Conservation (phyloP, 2,888 invertebrate species). For the Clusia tigrina region DNA sequence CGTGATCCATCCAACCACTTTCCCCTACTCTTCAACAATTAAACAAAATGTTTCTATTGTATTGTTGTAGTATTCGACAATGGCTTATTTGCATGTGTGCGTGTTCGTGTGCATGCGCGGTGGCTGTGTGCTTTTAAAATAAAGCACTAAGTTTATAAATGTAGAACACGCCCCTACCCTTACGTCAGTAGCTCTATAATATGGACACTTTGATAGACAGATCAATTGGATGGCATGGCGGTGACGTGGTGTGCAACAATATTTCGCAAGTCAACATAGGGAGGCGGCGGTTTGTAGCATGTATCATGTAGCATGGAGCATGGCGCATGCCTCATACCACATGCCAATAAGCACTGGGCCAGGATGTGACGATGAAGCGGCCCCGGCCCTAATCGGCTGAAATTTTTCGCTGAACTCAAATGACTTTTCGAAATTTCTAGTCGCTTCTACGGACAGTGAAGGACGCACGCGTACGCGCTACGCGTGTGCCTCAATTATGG, state of each 20-base stretch:
- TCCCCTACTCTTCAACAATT: neutral
- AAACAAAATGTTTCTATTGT: neutral
- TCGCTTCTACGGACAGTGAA: neutral
- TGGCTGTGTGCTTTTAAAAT: constrained; percentile 24
- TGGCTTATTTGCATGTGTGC: constrained; percentile 18
- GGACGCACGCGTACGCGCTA: neutral
- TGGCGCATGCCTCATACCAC: neutral
- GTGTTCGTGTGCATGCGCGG: constrained; percentile 13
- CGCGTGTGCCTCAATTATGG: too few species aligned
- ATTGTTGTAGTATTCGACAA: neutral
- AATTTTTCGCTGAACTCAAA: neutral
- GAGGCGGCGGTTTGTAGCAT: too few species aligned
- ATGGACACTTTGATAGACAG: constrained; percentile 47
- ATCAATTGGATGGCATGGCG: constrained; percentile 10
- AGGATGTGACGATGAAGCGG: neutral
- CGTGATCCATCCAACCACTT: neutral
- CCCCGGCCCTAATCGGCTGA: neutral
- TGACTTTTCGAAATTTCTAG: neutral
- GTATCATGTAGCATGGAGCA: neutral
- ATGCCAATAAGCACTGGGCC: neutral
- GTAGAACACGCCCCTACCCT: constrained; percentile 60
- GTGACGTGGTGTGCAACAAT: constrained; percentile 7
- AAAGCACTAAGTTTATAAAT: constrained; percentile 24
- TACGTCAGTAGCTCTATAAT: constrained; percentile 59
- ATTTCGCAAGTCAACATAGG: too few species aligned